Evolutionary conservation across 2,797 vertebrate genomes (phyloP), one percentile per base, ranked within the genome.

Genomic region (Chiroxiphia lanceolata): DNA sequence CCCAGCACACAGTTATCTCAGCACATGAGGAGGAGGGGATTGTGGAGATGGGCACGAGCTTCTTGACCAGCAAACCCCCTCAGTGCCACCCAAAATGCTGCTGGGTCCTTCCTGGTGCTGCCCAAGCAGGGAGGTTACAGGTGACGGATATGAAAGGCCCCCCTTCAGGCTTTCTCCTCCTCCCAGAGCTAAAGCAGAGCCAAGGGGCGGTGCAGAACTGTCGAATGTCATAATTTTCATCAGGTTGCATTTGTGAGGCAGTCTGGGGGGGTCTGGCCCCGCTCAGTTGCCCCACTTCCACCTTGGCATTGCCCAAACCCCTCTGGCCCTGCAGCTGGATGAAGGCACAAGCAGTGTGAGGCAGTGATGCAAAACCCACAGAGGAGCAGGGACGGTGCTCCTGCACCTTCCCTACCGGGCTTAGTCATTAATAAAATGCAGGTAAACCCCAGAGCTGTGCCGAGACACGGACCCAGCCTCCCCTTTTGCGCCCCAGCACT

Each of bases 301-400:
- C n/a, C 60, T 63, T 5, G 6, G 13, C 40, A 22, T 2, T 18
- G 53, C 38, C 54, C 13, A 47, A 25, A 57, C 13, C 26, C 14
- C 31, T 25, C 50, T 10, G 38, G 34, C 64, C 56, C 44, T 16
- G 38, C 64, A 54, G 72, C 45, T 4, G 2, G 60, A 18, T 31
- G 68, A 57, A 53, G 38, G 42, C 26, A 5, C 0, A 6, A 65
- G 47, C 34, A 61, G 42, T 9, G 0, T 0, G 14, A 54, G 3
- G 9, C 11, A 8, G 36, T 1, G 18, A 27, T 3, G 9, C 38
- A 50, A 80, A 93, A 16, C 16, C 19, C 7, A 1, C 42, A 25
- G 59, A 6, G 0, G 3, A 69, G 20, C 11, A 34, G 45, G 48
- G 40, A 18, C 4, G 40, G 33, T 63, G 81, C 33, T 89, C 74